Base-by-base conservation (phyloP, 2,113 vertebrate genomes). In the Sisor rabdophorus region DNA sequence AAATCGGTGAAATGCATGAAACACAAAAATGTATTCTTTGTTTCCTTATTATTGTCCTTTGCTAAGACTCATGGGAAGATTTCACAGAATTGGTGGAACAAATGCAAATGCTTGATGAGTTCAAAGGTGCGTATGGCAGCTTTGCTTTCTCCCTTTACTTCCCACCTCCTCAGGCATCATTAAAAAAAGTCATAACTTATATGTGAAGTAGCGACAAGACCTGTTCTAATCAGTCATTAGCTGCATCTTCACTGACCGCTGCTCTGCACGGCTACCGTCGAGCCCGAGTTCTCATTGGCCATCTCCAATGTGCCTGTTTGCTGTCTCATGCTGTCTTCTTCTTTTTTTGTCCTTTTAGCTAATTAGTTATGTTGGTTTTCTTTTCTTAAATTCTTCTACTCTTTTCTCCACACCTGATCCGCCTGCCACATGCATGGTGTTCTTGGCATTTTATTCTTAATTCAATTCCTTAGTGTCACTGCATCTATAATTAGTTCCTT, bases 51-150 rank as follows among this genome's bases (percentile, higher is more conserved):
- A 92, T 92, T 91, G 88, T 92, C 85, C 87, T 94, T 94, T 92
- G 92, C 93, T 94, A 95, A 95, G 93, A 93, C 92, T 95, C 93
- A 93, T 95, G 94, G 93, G 94, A 94, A 93, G 93, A 95, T 95
- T 94, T 95, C 92, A 95, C 94, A 93, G 92, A 93, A 90, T 93
- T 94, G 93, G 91, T 94, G 93, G 92, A 94, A 87, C 92, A 93
- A 92, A 94, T 95, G 92, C 91, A 93, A 75, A 83, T 85, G 84
- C 91, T 88, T 86, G 85, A 90, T 93, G 94, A 94, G 89, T 87
- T 93, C 81, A 90, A 94, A 95, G 94, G 93, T 95, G 93, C 92
- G 94, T 95, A 91, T 91, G 90, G 91, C 87, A 80, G 91, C 91
- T 77, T 87, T 89, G 71, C 86, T 88, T 88, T 87, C 88, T 87